Percentiles rank a stretch among this genome's conserved stretches.
Conservation (phyloP, 2,797 vertebrate species). For the Mus caroli region DNA sequence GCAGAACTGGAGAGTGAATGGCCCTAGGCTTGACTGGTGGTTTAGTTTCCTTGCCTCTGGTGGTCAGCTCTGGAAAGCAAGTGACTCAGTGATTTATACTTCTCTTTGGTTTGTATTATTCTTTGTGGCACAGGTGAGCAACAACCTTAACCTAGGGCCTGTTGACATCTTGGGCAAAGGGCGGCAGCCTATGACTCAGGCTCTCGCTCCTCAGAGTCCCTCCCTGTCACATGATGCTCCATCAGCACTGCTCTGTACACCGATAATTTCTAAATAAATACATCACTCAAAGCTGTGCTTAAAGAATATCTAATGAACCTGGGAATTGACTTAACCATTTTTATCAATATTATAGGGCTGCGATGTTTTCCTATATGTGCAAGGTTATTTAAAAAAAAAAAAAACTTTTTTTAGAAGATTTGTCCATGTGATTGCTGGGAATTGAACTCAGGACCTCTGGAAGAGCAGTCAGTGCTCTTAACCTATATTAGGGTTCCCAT, state of each 20-base stretch:
- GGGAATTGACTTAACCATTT: slow-evolving; percentile 16
- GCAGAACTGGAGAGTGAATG: neutral
- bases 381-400: neutral
- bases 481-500: slow-evolving; percentile 10
- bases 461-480: too few relatives aligned
- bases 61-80: neutral
- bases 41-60: neutral
- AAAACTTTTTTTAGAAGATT: too few relatives aligned
- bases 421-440: too few relatives aligned
- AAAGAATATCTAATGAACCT: neutral
- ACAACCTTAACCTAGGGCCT: neutral
- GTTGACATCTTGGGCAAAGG: neutral
- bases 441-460: too few relatives aligned
- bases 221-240: neutral
- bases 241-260: neutral
- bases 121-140: neutral
- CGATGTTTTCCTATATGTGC: neutral
- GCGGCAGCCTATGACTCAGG: neutral
- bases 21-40: neutral
- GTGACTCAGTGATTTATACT: neutral
- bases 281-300: neutral
- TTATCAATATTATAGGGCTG: neutral
- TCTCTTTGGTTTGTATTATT: slow-evolving; percentile 23
- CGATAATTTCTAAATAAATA: neutral
- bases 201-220: neutral